These are phyloP conservation scores for Panagrolaimus sp. DNA, from an alignment of 1,140 invertebrate species.

Conservation along the genomic window DNA sequence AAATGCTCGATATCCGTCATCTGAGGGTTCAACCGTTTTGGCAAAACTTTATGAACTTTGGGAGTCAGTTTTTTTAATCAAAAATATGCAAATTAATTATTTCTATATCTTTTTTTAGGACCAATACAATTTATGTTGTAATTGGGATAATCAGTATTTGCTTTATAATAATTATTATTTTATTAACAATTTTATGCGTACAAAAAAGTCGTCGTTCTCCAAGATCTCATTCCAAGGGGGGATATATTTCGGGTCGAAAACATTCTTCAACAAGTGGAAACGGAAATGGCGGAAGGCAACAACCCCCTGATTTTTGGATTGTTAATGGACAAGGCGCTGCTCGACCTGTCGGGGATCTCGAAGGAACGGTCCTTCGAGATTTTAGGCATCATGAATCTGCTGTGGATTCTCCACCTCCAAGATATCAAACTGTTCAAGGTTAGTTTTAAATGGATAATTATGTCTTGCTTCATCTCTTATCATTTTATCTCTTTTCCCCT, in stretches of 20 bases:
- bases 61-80: not conserved
- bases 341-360: constrained; percentile 3
- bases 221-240: constrained; percentile 23
- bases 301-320: constrained; percentile 21
- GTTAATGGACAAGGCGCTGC: constrained; percentile 16
- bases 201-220: not conserved
- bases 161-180: constrained; percentile 43
- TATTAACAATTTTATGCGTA: constrained; percentile 43
- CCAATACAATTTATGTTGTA: constrained; percentile 43
- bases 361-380: constrained; percentile 15
- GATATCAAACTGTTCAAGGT: constrained; percentile 27
- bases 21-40: not conserved
- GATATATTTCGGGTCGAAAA: constrained; percentile 32
- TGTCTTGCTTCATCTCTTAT: not conserved
- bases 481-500: constrained; percentile 32
- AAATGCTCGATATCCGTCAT: not conserved
- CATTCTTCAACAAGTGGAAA: constrained; percentile 10
- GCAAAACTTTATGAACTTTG: not conserved
- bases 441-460: not conserved
- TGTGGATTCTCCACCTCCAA: constrained; percentile 26
- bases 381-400: not conserved
- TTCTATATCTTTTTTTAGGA: not conserved
- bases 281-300: not conserved
- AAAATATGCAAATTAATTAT: no score
- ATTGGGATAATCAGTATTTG: constrained; percentile 35